Conservation (phyloP, 2,888 invertebrate species). For the Pseudeuparius sepicola region DNA sequence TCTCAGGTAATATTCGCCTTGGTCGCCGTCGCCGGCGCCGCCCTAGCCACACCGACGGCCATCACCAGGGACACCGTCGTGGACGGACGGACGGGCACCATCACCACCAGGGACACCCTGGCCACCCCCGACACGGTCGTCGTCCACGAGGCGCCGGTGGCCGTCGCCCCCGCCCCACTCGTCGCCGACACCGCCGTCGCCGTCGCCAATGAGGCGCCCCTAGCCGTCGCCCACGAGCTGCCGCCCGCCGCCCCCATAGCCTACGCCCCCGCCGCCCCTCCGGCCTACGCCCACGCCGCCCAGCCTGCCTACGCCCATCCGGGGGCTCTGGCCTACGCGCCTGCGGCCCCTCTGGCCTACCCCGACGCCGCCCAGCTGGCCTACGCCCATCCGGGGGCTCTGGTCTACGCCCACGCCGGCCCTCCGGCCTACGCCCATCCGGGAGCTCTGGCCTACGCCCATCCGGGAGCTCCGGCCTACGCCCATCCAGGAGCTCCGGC, state of each 20-base stretch:
- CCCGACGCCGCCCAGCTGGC: neutral
- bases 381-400: no score
- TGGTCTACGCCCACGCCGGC: slow-evolving; percentile 1
- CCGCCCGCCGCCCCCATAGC: neutral
- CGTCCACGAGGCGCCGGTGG: no score
- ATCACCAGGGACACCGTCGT: no score
- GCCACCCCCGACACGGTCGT: no score
- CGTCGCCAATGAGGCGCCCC: neutral
- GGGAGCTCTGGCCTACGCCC: neutral
- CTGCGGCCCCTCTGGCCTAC: neutral
- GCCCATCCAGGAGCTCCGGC: neutral
- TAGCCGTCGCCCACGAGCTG: neutral
- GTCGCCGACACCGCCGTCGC: neutral
- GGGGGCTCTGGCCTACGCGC: no score
- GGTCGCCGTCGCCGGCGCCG: no score
- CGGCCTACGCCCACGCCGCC: slow-evolving; percentile 1
- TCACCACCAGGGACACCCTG: slow-evolving; percentile 12
- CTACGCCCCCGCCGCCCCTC: neutral
- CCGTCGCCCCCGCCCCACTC: neutral
- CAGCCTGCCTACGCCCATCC: slow-evolving; percentile 2
- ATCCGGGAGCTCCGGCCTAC: no score
- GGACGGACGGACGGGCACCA: slow-evolving; percentile 19
- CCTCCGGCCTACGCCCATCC: neutral
- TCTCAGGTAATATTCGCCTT: no score
- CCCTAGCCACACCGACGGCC: no score